Evolutionary conservation across 2,113 vertebrate genomes (phyloP), one percentile per base, ranked within the genome.

Genomic region (Pandion haliaetus): DNA sequence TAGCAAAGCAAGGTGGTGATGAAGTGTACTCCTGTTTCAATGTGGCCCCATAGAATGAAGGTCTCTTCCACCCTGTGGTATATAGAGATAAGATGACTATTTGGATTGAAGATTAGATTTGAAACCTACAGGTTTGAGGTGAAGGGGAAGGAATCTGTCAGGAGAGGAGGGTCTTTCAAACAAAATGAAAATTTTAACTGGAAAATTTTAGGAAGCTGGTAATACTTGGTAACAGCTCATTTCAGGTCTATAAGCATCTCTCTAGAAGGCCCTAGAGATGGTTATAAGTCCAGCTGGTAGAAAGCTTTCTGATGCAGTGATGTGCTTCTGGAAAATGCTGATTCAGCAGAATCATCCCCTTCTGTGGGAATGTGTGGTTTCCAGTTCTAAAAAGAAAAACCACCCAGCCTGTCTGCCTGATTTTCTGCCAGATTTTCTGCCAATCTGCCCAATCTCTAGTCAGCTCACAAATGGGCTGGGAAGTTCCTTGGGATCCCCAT

Each of bases 21-120:
- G 36, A 36, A 17, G n/a, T 36, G 23, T 29, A 5, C 25, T 66
- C 28, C 25, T 36, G 13, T 36, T 59, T 57, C 45, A 16, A 9
- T 2, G 3, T 3, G 10, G 44, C 31, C 49, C 38, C 4, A 2
- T 2, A 28, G 55, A 57, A n/a, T 3, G 29, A 34, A 52, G 14
- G 11, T 69, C 49, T 58, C 32, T 18, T 47, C 50, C 14, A 29
- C 26, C 40, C 25, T 19, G 34, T 40, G 14, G 38, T 10, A 3
- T 8, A 5, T 5, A 42, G 63, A 71, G 50, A 34, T 23, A 19
- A 66, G 45, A 38, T 26, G 13, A 34, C 38, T 25, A 26, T 32
- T 16, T 57, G 36, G 26, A 24, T 1, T 31, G 28, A 55, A 62
- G 69, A 34, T 18, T 29, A 36, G 74, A 31, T 66, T 76, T 70